Evolutionary conservation across 1,140 invertebrate genomes (phyloP).

Genomic region (honey bee (Apis mellifera)): DNA sequence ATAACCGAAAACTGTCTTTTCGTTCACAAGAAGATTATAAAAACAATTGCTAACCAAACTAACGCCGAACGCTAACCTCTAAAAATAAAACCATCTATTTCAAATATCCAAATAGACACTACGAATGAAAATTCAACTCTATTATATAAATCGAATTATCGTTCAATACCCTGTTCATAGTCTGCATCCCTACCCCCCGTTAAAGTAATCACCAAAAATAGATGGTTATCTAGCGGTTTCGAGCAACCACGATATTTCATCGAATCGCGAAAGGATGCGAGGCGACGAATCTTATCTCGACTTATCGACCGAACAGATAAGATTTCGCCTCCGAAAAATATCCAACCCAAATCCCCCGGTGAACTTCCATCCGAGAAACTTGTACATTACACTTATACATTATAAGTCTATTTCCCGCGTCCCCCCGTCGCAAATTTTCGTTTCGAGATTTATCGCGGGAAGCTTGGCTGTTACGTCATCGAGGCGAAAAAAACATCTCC

Average conservation of each 20-base stretch:
- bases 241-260: background rate
- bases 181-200: background rate
- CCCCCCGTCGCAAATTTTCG: background rate
- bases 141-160: too few species aligned
- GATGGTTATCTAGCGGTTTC: background rate
- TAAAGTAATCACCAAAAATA: background rate
- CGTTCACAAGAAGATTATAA: too few species aligned
- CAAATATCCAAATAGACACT: too few species aligned
- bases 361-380: background rate
- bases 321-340: background rate
- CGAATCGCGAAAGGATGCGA: background rate
- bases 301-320: constrained; percentile 1
- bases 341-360: background rate
- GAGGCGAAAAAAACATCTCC: constrained; percentile 46
- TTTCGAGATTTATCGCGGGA: constrained; percentile 4
- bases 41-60: too few species aligned
- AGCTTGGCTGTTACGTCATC: constrained; percentile 37
- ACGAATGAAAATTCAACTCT: background rate
- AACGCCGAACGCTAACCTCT: too few species aligned
- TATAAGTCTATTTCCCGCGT: too few species aligned
- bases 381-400: too few species aligned
- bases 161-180: background rate
- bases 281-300: background rate
- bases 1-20: constrained; percentile 16
- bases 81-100: too few species aligned